Base-by-base conservation (phyloP, 2,797 vertebrate genomes). In the Scolopax rusticola region DNA sequence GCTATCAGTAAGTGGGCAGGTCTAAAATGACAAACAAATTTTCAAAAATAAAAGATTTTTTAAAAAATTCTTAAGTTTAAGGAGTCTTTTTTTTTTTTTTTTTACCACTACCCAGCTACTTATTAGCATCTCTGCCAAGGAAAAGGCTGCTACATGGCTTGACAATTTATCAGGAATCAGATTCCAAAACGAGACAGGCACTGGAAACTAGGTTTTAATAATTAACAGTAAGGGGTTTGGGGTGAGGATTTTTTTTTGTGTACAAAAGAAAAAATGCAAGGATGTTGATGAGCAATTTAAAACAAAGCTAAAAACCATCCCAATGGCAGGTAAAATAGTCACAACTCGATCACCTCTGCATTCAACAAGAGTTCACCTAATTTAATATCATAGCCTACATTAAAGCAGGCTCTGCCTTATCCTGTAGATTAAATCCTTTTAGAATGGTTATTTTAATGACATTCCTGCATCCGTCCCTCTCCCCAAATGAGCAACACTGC, bases 401-500 rank as follows among this genome's bases (percentile, higher is more conserved):
- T 67, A 54, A 45, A 77, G n/a, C 3, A 1, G 36, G 15, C 12
- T 63, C 53, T 71, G 20, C 10, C 69, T 74, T 71, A 27, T 25
- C 76, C 43, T 57, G 41, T 41, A 82, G 9, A 71, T 53, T n/a
- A 75, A 13, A 18, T 45, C 23, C 70, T 80, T 56, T 56, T 28
- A 74, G 24, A 71, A 69, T 2, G 4, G 19, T 43, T 75, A 63
- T 47, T 91, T 84, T 67, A 79, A 9, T 18, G 41, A 32, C 15
- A 61, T 28, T n/a, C 30, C 48, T 68, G 63, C 43, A 74, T 24
- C 28, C 2, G 5, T 16, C 23, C 21, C 69, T 5, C 23, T 3
- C 7, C 21, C 7, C 1, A 69, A 47, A n/a, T 0, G 0, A 47
- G 8, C 18, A 71, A 20, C 24, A 41, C 6, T 23, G 4, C 56